Percentiles rank a stretch among this genome's conserved stretches.
These are phyloP conservation scores for Furnarius figulus DNA, from an alignment of 2,113 vertebrate genomes.

Conservation along the genomic window DNA sequence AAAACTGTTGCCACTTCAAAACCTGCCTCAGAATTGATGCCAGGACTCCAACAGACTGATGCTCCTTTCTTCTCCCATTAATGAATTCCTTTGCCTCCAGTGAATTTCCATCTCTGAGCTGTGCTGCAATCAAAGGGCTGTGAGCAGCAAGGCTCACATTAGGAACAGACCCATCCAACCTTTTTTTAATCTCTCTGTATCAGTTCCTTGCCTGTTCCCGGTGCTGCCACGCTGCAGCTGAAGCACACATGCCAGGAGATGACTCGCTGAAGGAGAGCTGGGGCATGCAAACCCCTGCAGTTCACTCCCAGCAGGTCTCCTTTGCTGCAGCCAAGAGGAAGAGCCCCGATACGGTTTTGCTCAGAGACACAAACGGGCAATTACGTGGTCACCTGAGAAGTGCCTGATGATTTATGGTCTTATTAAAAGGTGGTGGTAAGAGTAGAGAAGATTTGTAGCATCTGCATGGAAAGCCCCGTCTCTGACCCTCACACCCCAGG, in stretches of 20 bases:
- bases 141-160: not conserved
- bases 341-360: not conserved
- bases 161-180: slow-evolving; percentile 20
- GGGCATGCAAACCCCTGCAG: not conserved
- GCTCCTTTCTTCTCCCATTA: slow-evolving; percentile 60
- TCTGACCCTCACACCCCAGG: slow-evolving; percentile 35
- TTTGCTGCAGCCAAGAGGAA: not conserved
- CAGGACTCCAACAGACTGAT: slow-evolving; percentile 50
- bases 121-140: slow-evolving; percentile 40
- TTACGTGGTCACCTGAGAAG: slow-evolving; percentile 13
- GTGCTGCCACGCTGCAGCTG: not conserved
- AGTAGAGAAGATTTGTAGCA: slow-evolving; percentile 21
- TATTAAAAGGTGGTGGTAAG: slow-evolving; percentile 22
- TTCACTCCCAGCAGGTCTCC: not conserved
- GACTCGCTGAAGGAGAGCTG: not conserved
- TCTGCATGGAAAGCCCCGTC: not conserved
- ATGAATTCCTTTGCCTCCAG: slow-evolving; percentile 60
- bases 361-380: not conserved
- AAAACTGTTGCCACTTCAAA: slow-evolving; percentile 38
- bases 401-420: slow-evolving; percentile 19
- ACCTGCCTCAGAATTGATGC: slow-evolving; percentile 8
- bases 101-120: slow-evolving; percentile 25
- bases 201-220: not conserved
- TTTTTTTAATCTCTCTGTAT: not conserved
- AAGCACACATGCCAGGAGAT: not conserved